Base-by-base conservation (phyloP, 2,888 invertebrate species). In the Chironomus riparius region DNA sequence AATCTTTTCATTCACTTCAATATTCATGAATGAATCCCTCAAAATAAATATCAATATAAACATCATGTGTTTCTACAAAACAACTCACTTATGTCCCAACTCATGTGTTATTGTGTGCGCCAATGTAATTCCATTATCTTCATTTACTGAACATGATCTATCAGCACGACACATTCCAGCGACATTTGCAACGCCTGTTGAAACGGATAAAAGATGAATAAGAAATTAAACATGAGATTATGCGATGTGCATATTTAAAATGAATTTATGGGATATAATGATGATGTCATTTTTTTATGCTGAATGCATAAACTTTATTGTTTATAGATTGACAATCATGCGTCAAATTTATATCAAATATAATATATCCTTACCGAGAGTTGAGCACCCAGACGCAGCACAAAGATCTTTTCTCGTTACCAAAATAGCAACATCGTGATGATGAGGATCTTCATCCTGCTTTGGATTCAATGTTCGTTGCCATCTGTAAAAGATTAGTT, bases 21-120 rank as follows among this genome's bases (percentile, higher is more conserved):
- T 3, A 24, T 24, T 24, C 3, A 24, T 3, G 22, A 24, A 3
- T 24, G 22, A 24, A 3, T 24, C 3, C 22, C 22, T 24, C 3
- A 24, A 24, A 24, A 24, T 24, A 24, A 24, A 24, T 24, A 24
- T 24, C 22, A 50, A 21, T 62, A 21, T 62, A 6, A 56, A 62
- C 21, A 65, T 12, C 1, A 65, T 24, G 10, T 10, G 4, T 21
- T 6, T 62, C 10, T 18, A 12, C 4, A 28, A 28, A 28, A 56
- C 10, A 79, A 88, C 92, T 88, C 85, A 95, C 95, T 94, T 94
- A 86, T 95, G 95, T 77, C 95, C 95, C 81, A 95, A 85, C 85
- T 96, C 95, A 82, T 96, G 95, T 5, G 95, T 92, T 80, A 95
- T 91, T 78, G 95, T 95, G 85, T 94, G 92, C 28, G 95, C 94